These are phyloP conservation scores for Notoglanidium macrostoma DNA, from an alignment of 2,797 vertebrate species.

Conservation along the genomic window DNA sequence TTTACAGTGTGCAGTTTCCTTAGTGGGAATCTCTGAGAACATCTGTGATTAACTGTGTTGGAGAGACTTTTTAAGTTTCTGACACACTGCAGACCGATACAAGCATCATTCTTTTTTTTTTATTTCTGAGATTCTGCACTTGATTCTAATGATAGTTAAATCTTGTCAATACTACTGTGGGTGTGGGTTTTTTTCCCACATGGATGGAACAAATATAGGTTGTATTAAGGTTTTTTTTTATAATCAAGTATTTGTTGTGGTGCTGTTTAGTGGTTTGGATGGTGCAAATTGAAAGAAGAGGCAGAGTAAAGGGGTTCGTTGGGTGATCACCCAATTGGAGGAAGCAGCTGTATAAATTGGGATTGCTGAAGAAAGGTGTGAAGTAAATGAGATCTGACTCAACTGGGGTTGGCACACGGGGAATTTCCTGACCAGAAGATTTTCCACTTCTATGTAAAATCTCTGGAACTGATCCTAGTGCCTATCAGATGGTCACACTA, in stretches of 20 bases:
- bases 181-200: not conserved
- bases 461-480: constrained; percentile 7
- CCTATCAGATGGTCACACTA: not conserved
- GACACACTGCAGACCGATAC: constrained; percentile 32
- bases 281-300: constrained; percentile 22
- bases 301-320: not conserved
- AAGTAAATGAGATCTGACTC: constrained; percentile 39
- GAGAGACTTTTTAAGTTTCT: constrained; percentile 59
- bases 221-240: not conserved
- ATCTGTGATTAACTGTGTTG: constrained; percentile 72
- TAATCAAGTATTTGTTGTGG: not conserved
- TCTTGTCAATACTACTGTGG: constrained; percentile 9
- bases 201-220: not conserved
- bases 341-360: constrained; percentile 33
- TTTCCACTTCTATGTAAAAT: constrained; percentile 22
- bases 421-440: constrained; percentile 29
- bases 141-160: constrained; percentile 35
- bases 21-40: constrained; percentile 62
- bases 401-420: constrained; percentile 9
- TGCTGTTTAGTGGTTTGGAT: constrained; percentile 13
- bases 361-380: constrained; percentile 27
- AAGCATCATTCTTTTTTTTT: not conserved
- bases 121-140: not conserved
- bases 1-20: constrained; percentile 65
- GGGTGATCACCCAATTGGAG: constrained; percentile 12